A percentile compares a stretch with the other conserved stretches of the same genome.
These are phyloP conservation scores for Mirounga angustirostris DNA, from an alignment of 2,113 vertebrate species.

Conservation along the genomic window DNA sequence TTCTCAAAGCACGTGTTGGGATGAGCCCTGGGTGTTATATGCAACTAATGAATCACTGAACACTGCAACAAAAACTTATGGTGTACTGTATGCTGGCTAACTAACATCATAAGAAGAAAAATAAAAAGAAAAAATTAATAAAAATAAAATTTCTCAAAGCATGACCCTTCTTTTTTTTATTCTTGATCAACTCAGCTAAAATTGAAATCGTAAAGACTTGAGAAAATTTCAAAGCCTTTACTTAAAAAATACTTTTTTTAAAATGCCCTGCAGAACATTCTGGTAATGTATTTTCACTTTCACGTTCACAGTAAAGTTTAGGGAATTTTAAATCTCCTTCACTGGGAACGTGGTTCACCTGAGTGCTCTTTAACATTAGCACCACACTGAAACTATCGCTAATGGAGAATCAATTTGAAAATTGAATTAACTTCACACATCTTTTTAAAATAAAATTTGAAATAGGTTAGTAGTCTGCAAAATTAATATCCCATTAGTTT, in stretches of 20 bases:
- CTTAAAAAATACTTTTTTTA: conserved; percentile 39
- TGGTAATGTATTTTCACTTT: conserved; percentile 41
- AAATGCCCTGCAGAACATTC: conserved; percentile 49
- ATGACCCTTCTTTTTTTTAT: conserved; percentile 61
- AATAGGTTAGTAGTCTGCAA: conserved; percentile 16
- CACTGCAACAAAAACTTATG: not conserved
- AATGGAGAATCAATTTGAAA: conserved; percentile 70
- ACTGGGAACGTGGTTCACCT: conserved; percentile 29
- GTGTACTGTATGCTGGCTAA: not conserved
- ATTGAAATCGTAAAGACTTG: conserved; percentile 57
- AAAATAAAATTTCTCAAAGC: conserved; percentile 70
- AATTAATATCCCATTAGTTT: conserved; percentile 79
- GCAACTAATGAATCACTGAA: not conserved
- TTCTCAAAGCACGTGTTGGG: conserved; percentile 61
- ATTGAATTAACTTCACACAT: conserved; percentile 70
- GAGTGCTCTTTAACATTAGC: not conserved
- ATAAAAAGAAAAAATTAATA: not conserved
- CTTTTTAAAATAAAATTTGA: conserved; percentile 77
- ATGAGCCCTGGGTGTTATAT: not conserved
- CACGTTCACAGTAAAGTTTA: conserved; percentile 15
- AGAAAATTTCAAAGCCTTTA: conserved; percentile 68
- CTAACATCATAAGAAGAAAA: not conserved
- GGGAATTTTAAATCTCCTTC: conserved; percentile 26
- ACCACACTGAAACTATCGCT: conserved; percentile 58
- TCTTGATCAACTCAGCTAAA: conserved; percentile 69